phyloP scores from a whole-genome alignment of 1,140 invertebrate genomes.

The Hyphantria cunea region DNA sequence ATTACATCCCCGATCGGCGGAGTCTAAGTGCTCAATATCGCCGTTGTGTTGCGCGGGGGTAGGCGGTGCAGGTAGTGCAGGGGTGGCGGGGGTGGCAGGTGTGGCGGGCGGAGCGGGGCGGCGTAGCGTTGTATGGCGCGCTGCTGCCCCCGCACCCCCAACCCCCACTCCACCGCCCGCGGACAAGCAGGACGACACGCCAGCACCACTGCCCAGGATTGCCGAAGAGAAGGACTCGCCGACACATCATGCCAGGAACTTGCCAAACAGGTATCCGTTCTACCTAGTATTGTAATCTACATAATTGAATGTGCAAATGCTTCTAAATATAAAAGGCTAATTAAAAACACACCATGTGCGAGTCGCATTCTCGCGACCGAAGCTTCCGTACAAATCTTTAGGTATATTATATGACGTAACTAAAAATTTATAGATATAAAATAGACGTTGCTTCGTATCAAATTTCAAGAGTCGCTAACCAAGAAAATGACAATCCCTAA shows the following conservation, averaged over 20 bases:
- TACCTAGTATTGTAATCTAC: too few species aligned
- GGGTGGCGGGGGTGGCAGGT: too few species aligned
- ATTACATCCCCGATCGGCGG: constrained; percentile 85
- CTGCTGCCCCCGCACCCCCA: constrained; percentile 56
- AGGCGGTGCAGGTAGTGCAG: constrained; percentile 53
- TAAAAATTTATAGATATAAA: too few species aligned
- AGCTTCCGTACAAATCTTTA: too few species aligned
- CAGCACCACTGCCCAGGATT: constrained; percentile 61
- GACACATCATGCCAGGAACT: constrained; percentile 76
- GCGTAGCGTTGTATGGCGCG: constrained; percentile 49
- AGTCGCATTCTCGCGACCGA: too few species aligned
- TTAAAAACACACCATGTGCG: too few species aligned
- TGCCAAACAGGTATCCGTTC: constrained; percentile 48
- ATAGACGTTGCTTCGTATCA: too few species aligned
- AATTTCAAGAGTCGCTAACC: too few species aligned
- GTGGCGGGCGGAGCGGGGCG: constrained; percentile 57
- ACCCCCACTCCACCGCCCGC: constrained; percentile 61
- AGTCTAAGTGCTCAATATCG: constrained; percentile 85
- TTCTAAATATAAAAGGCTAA: too few species aligned
- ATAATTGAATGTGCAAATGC: too few species aligned
- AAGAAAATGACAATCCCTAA: too few species aligned
- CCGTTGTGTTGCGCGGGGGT: constrained; percentile 83
- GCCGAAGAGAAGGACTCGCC: constrained; percentile 93
- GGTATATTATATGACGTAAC: too few species aligned
- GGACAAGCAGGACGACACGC: constrained; percentile 59